Percentiles rank a stretch among this genome's conserved stretches.
Evolutionary conservation across 2,113 vertebrate genomes (phyloP).

Genomic region (Vulpes ferrilata): DNA sequence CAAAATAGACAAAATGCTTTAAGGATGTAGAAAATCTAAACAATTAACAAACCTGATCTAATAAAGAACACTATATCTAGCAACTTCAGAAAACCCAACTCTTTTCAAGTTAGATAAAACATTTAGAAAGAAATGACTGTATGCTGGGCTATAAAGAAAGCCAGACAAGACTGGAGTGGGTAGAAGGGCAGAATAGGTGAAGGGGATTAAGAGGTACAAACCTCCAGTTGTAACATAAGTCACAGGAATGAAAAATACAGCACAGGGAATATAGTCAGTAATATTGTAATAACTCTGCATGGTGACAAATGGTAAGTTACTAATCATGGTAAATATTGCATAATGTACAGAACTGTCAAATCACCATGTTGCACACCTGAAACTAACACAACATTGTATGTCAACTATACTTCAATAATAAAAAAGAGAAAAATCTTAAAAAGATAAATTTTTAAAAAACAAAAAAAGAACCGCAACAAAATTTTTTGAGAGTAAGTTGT

Average conservation of each 20-base stretch:
- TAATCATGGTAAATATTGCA: not conserved
- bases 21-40: not conserved
- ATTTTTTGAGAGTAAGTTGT: not conserved
- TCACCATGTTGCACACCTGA: not conserved
- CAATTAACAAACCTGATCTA: not conserved
- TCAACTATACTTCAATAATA: not conserved
- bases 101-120: not conserved
- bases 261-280: not conserved
- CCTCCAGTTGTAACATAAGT: not conserved
- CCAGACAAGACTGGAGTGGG: not conserved
- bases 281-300: not conserved
- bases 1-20: not conserved
- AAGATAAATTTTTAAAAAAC: not conserved
- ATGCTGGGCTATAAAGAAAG: not conserved
- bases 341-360: not conserved
- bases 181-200: not conserved
- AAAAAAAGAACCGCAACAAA: not conserved
- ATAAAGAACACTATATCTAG: not conserved
- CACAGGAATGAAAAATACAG: not conserved
- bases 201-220: not conserved
- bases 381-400: not conserved
- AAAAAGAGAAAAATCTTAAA: not conserved
- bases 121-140: not conserved
- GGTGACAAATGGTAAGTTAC: not conserved
- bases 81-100: not conserved